A percentile compares a stretch with the other conserved stretches of the same genome.
These are phyloP conservation scores for Hoplostethus mediterraneus DNA, from an alignment of 2,797 vertebrate genomes.

Conservation along the genomic window DNA sequence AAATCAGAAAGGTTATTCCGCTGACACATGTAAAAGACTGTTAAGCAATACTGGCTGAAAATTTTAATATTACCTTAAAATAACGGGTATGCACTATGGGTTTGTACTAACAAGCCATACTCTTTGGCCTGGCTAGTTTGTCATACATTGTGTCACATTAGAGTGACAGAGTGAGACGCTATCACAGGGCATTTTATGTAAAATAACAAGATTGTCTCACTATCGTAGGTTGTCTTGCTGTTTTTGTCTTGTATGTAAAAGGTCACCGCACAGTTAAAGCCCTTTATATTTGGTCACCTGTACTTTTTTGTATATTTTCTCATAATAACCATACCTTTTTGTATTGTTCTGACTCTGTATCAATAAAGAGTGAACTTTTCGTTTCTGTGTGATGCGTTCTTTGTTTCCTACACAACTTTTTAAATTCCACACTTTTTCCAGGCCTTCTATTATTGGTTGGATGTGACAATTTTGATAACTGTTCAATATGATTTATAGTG, in stretches of 20 bases:
- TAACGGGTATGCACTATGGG: background rate
- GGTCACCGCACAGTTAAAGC: conserved; percentile 43
- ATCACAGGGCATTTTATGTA: conserved; percentile 7
- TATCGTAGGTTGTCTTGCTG: conserved; percentile 5
- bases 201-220: conserved; percentile 4
- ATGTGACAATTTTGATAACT: background rate
- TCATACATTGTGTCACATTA: background rate
- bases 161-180: background rate
- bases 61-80: background rate
- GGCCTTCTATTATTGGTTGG: background rate
- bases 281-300: conserved; percentile 69
- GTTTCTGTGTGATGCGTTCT: background rate
- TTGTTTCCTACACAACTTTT: background rate
- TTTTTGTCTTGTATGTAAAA: conserved; percentile 53
- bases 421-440: background rate
- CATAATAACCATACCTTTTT: conserved; percentile 67
- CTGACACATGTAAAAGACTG: too few species aligned
- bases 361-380: conserved; percentile 74
- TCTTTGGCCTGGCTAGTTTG: background rate
- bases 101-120: background rate
- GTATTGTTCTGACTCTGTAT: conserved; percentile 72
- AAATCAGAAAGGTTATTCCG: too few species aligned
- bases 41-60: too few species aligned
- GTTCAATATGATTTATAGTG: too few species aligned
- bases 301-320: conserved; percentile 80